Evolutionary conservation across 2,797 vertebrate genomes (phyloP).

Genomic region (Poeciliopsis presidionis): DNA sequence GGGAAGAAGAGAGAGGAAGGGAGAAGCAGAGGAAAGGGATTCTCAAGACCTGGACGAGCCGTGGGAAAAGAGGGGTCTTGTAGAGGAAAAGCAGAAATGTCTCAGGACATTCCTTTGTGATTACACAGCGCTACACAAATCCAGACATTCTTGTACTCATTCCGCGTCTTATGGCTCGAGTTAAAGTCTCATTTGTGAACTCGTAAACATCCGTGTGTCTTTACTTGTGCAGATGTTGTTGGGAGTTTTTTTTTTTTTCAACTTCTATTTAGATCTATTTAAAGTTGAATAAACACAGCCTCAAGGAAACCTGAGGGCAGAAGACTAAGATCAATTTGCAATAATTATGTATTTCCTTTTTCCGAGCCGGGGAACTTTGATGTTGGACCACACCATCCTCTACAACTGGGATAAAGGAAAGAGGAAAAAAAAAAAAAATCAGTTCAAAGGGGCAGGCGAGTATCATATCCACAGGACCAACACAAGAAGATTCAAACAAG

Average conservation of each 20-base stretch:
- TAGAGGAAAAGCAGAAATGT: conserved; percentile 82
- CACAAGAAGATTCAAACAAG: conserved; percentile 56
- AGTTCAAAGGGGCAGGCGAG: conserved; percentile 47
- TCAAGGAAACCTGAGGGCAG: conserved; percentile 12
- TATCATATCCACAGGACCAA: conserved; percentile 49
- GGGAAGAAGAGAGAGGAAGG: conserved; percentile 32
- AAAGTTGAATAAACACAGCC: conserved; percentile 19
- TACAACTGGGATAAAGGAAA: conserved; percentile 33
- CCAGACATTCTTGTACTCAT: conserved; percentile 81
- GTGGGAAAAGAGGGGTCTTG: conserved; percentile 82
- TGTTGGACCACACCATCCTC: conserved; percentile 9
- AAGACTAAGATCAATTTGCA: conserved; percentile 23
- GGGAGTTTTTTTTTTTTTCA: not conserved
- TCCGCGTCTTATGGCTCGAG: conserved; percentile 59
- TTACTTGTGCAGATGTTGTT: conserved; percentile 10
- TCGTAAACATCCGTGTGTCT: conserved; percentile 44
- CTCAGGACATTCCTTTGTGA: conserved; percentile 86
- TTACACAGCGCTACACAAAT: conserved; percentile 83
- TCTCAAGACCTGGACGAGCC: conserved; percentile 77
- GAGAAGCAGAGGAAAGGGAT: conserved; percentile 70
- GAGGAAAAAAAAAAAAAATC: not conserved
- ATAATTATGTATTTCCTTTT: conserved; percentile 21
- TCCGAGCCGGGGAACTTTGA: conserved; percentile 16
- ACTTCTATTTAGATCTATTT: conserved; percentile 19
- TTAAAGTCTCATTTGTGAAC: conserved; percentile 48